These are phyloP conservation scores for Eidolon dupreanum DNA, from an alignment of 2,797 vertebrate genomes.

Conservation along the genomic window DNA sequence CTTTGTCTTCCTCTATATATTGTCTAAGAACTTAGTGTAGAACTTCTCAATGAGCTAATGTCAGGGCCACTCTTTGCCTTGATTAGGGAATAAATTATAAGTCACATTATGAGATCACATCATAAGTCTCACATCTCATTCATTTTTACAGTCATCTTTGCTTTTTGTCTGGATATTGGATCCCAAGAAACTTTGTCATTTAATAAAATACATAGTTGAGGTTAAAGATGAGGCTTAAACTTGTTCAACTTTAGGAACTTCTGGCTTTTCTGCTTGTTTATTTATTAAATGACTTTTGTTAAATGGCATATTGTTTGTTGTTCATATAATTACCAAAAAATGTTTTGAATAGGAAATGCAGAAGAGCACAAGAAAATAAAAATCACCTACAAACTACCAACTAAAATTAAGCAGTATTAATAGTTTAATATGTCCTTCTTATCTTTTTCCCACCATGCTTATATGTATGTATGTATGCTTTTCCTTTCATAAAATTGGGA, in stretches of 20 bases:
- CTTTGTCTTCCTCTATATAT: neutral
- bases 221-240: slow-evolving; percentile 27
- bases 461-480: neutral
- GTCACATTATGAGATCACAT: neutral
- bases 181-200: neutral
- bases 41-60: neutral
- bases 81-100: neutral
- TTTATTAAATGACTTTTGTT: slow-evolving; percentile 4
- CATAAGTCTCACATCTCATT: neutral
- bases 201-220: neutral
- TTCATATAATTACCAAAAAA: neutral
- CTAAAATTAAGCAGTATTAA: neutral
- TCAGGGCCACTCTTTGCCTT: neutral
- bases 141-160: neutral
- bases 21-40: neutral
- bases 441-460: neutral
- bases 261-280: neutral
- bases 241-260: neutral
- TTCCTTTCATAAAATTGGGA: neutral
- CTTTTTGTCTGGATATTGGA: neutral
- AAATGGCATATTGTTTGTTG: neutral
- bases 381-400: neutral
- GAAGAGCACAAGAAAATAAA: slow-evolving; percentile 16
- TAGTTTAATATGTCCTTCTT: neutral
- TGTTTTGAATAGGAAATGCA: neutral